Conservation (phyloP, 1,140 invertebrate genomes). For the Meloidogyne hapla region DNA sequence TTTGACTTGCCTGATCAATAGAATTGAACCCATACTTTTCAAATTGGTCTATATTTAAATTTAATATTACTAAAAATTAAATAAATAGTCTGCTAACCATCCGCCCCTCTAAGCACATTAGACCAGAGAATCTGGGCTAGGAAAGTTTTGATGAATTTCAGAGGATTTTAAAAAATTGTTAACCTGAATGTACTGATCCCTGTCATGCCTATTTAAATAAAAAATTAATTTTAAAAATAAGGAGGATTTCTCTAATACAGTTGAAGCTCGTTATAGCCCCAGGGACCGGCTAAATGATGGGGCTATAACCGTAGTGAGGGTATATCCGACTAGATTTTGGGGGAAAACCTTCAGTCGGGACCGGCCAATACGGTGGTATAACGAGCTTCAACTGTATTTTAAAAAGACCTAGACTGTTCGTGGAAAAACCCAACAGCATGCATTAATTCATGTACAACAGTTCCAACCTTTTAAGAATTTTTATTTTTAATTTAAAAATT, state of each 20-base stretch:
- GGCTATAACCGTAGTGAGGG: no score
- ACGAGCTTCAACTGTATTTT: no score
- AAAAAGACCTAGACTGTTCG: conserved; percentile 61
- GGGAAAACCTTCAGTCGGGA: no score
- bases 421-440: conserved; percentile 64
- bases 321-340: no score
- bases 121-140: conserved; percentile 54
- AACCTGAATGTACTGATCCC: conserved; percentile 57
- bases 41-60: conserved; percentile 53
- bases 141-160: neutral
- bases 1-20: conserved; percentile 58
- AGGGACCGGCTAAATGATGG: no score
- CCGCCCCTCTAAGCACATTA: conserved; percentile 61
- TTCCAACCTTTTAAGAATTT: conserved; percentile 36
- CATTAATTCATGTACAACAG: conserved; percentile 63
- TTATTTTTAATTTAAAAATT: conserved; percentile 4
- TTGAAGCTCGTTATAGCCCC: no score
- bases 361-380: no score
- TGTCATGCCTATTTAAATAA: conserved; percentile 49
- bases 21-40: conserved; percentile 63
- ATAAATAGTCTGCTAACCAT: conserved; percentile 26
- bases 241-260: no score
- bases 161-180: neutral
- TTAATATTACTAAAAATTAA: neutral
- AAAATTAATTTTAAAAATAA: conserved; percentile 34